Percentiles rank a stretch among this genome's conserved stretches.
phyloP scores from a whole-genome alignment of 2,113 vertebrate genomes.

The Neolamprologus ventralis region DNA sequence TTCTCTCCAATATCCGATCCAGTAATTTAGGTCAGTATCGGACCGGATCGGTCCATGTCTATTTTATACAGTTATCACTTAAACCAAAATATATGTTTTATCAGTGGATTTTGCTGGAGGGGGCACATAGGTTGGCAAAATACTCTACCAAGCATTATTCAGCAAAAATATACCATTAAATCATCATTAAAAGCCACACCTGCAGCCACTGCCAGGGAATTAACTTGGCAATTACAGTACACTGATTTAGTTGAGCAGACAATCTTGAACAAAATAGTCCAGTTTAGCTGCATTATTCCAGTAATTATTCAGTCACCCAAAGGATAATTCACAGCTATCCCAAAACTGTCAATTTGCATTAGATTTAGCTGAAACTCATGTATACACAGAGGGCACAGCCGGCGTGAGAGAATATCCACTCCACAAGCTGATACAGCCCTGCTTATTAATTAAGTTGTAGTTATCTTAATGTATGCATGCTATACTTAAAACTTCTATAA shows the following conservation, averaged over 20 bases:
- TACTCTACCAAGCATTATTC: neutral
- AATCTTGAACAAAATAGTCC: neutral
- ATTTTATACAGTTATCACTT: neutral
- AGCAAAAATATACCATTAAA: neutral
- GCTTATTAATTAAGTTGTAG: neutral
- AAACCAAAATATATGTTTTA: neutral
- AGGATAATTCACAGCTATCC: neutral
- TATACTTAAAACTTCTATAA: neutral
- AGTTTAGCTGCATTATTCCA: neutral
- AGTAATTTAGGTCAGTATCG: neutral
- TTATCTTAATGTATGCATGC: neutral
- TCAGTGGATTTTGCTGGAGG: neutral
- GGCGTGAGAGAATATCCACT: neutral
- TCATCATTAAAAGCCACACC: neutral
- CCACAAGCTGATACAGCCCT: neutral
- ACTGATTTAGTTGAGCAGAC: neutral
- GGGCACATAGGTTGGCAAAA: neutral
- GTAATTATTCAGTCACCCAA: neutral
- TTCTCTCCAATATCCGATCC: neutral
- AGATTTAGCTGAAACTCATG: neutral
- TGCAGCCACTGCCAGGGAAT: neutral
- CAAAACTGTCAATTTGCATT: neutral
- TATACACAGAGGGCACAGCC: neutral
- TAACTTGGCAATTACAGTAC: neutral
- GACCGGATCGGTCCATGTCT: fast-evolving